A percentile compares a stretch with the other conserved stretches of the same genome.
phyloP scores from a whole-genome alignment of 2,113 vertebrate species.

The Bubalus kerabau region DNA sequence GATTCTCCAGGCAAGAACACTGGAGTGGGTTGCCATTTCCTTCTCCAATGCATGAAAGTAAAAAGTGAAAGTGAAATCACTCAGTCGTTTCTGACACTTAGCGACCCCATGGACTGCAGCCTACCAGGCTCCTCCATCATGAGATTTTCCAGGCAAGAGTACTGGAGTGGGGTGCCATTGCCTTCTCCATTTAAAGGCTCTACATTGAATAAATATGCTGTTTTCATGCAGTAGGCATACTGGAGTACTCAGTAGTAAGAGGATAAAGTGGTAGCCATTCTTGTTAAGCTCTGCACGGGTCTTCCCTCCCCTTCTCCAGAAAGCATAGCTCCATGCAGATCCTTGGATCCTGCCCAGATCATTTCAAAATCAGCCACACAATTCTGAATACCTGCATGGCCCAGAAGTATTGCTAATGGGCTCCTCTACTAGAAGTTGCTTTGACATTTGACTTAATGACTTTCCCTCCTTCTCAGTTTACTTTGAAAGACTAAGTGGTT shows the following conservation, averaged over 20 bases:
- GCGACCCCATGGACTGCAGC: no score
- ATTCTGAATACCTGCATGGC: neutral
- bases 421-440: neutral
- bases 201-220: no score
- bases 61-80: no score
- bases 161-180: no score
- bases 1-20: no score
- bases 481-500: conserved; percentile 45
- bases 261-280: neutral
- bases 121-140: no score
- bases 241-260: neutral
- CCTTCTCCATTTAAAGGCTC: neutral
- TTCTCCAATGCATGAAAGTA: no score
- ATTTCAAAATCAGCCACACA: neutral
- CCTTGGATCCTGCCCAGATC: neutral
- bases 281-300: neutral
- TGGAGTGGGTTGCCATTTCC: no score
- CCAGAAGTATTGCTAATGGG: conserved; percentile 51
- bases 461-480: neutral
- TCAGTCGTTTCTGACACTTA: no score
- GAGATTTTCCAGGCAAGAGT: no score
- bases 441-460: conserved; percentile 38
- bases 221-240: neutral
- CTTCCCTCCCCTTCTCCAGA: neutral
- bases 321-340: neutral